Percentiles rank a stretch among this genome's conserved stretches.
Evolutionary conservation across 2,888 invertebrate genomes (phyloP).

Genomic region (Abrostola tripartita): DNA sequence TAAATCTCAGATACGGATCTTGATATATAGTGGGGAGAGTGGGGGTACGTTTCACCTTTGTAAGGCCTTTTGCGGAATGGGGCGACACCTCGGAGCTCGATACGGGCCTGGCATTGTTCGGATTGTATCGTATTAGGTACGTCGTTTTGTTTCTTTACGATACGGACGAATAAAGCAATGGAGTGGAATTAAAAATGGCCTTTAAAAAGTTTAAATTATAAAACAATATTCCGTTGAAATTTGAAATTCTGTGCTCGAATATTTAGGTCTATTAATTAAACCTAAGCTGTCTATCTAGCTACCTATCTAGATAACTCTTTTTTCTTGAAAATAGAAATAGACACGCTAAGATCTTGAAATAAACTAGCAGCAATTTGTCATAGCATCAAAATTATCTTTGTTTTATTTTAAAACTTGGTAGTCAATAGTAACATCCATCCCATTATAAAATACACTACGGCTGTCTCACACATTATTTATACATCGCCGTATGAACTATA

Average conservation of each 20-base stretch:
- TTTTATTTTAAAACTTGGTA: conserved; percentile 36
- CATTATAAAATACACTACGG: conserved; percentile 40
- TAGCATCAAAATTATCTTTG: conserved; percentile 3
- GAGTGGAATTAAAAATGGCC: conserved; percentile 12
- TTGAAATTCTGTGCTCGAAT: background rate
- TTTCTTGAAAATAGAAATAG: background rate
- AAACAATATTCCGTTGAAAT: background rate
- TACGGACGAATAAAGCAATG: conserved; percentile 23
- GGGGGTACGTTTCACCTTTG: conserved; percentile 63
- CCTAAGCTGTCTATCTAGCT: background rate
- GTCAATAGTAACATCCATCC: conserved; percentile 41
- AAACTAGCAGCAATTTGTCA: conserved; percentile 25
- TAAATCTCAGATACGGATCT: conserved; percentile 85
- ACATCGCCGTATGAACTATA: conserved; percentile 38
- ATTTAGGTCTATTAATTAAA: background rate
- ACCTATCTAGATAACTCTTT: background rate
- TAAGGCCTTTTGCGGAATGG: conserved; percentile 59
- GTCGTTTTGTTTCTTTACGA: conserved; percentile 52
- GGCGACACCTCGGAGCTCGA: conserved; percentile 58
- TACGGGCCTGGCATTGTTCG: conserved; percentile 62
- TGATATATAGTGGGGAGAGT: conserved; percentile 69
- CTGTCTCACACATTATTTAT: conserved; percentile 48
- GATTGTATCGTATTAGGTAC: conserved; percentile 56
- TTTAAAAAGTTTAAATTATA: background rate
- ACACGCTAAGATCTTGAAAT: background rate